Evolutionary conservation across 2,797 vertebrate species (phyloP).

Genomic region (Cetoscarus ocellatus): DNA sequence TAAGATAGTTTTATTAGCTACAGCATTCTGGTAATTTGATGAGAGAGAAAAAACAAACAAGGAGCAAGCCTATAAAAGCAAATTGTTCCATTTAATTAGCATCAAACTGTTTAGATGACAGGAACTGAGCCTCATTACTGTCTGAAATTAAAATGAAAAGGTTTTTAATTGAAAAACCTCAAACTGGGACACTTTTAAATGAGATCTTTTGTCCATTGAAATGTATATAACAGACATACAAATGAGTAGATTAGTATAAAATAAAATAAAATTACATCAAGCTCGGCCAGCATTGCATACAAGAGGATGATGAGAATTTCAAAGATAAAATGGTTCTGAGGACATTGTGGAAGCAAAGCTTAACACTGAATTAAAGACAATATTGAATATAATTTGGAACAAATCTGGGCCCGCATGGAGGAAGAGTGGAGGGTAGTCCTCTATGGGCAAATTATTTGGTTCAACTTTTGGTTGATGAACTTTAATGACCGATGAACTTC

Average conservation of each 20-base stretch:
- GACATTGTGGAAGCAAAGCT: too few relatives aligned
- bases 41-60: too few relatives aligned
- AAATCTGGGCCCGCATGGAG: not conserved
- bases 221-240: not conserved
- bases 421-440: not conserved
- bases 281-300: not conserved
- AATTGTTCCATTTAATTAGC: too few relatives aligned
- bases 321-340: not conserved
- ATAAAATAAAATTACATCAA: constrained; percentile 10
- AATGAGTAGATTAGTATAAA: not conserved
- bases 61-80: too few relatives aligned
- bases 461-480: not conserved
- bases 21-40: too few relatives aligned
- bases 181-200: not conserved
- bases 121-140: too few relatives aligned
- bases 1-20: too few relatives aligned
- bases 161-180: constrained; percentile 1
- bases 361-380: not conserved
- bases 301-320: not conserved
- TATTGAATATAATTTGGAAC: not conserved
- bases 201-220: not conserved
- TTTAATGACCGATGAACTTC: not conserved
- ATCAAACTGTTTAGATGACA: too few relatives aligned
- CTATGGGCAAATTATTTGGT: not conserved
- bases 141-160: not conserved